Conservation (phyloP, 2,113 vertebrate genomes). For the Scytalopus superciliaris region DNA sequence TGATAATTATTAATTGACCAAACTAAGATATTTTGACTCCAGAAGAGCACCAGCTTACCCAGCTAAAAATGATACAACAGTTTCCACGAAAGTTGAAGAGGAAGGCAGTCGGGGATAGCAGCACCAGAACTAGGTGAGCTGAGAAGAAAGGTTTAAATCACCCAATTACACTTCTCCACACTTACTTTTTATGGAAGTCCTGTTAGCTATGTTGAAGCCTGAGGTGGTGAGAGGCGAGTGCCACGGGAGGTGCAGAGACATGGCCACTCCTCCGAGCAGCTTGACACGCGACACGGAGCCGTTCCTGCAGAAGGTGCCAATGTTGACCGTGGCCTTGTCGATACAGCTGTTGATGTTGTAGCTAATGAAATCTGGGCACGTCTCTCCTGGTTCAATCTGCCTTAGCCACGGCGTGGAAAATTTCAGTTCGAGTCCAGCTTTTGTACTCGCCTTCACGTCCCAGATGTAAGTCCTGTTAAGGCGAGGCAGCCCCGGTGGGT, state of each 20-base stretch:
- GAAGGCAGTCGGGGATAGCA: neutral
- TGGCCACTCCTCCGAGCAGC: constrained; percentile 68
- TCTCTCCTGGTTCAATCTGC: constrained; percentile 76
- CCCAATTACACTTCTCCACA: fast-evolving
- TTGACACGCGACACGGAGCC: constrained; percentile 81
- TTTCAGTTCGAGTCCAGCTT: constrained; percentile 78
- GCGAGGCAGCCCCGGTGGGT: constrained; percentile 65
- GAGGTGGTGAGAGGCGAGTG: constrained; percentile 64
- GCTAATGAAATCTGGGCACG: constrained; percentile 76
- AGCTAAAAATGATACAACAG: neutral
- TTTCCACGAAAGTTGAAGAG: neutral
- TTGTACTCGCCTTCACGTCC: constrained; percentile 75
- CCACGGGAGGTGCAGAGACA: constrained; percentile 81
- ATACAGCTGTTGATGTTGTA: constrained; percentile 75
- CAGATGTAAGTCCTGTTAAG: constrained; percentile 87
- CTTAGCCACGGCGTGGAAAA: constrained; percentile 79
- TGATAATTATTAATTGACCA: neutral
- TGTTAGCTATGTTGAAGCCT: constrained; percentile 78
- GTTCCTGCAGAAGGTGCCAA: constrained; percentile 88
- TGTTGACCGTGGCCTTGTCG: constrained; percentile 29
- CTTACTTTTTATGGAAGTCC: constrained; percentile 83
- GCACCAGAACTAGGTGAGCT: neutral
- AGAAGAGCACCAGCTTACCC: neutral
- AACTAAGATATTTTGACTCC: neutral
- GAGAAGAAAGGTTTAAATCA: neutral